Evolutionary conservation across 2,797 vertebrate genomes (phyloP), one percentile per base, ranked within the genome.

Genomic region (Labeo calbasu): DNA sequence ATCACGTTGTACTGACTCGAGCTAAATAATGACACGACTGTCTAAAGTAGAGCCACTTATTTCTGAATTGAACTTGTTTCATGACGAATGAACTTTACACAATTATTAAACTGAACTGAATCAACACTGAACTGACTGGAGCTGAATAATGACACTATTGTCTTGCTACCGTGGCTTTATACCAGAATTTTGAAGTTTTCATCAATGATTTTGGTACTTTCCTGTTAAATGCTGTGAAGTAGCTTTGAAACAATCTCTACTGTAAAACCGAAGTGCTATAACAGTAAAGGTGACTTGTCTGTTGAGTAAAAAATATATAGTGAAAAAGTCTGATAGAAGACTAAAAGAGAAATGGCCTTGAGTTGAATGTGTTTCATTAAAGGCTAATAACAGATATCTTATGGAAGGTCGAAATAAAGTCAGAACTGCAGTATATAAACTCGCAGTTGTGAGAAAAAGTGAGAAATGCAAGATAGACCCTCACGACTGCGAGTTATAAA

Each of bases 291-390:
- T 63, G 23, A 28, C 23, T 28, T 63, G 57, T 12, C 57, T 59
- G 57, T 23, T 59, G 57, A 12, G 57, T 23, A 23, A 59, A 43
- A 23, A 59, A 10, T 57, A 10, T 50, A 50, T 9, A 12, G 21
- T 10, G 10, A n/a, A 55, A 55, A 55, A 21, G 40, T 43, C 40
- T 43, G 51, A 53, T 36, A 36, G 32, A 36, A 36, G 32, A 36
- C 17, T 53, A 87, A 87, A 86, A 90, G 2, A 50, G 23, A 65
- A 79, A 50, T 78, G 15, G 11, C 59, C 5, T 79, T 51, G 10
- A 66, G 25, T 51, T 32, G 32, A 71, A 19, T 63, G 53, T 81
- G 79, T 72, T 61, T 59, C 57, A 21, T 46, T n/a, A 55, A 53
- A 21, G n/a, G 28, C 78, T 32, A 48, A 57, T 57, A 28, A 61